Evolutionary conservation across 2,888 invertebrate species (phyloP).

Genomic region (Cynaeus angustus): DNA sequence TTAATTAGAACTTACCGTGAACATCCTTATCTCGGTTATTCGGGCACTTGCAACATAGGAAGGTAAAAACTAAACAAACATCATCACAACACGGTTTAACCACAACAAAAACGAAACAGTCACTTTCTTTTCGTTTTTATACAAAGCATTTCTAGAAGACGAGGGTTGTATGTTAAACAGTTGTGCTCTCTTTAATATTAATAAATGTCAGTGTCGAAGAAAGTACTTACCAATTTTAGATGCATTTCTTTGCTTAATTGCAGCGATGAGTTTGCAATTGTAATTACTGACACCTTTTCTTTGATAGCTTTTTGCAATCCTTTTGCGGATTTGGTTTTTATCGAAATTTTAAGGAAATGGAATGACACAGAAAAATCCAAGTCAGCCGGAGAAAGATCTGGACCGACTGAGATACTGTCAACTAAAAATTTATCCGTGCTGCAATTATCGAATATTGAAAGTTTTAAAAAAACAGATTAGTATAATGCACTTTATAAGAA

Average conservation of each 20-base stretch:
- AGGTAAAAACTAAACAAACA: conserved; percentile 51
- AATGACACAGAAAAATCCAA: conserved; percentile 21
- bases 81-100: conserved; percentile 57
- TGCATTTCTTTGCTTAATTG: conserved; percentile 58
- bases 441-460: no score
- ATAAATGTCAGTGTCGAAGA: conserved; percentile 63
- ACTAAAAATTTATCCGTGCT: no score
- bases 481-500: no score
- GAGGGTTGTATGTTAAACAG: conserved; percentile 65
- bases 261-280: conserved; percentile 40
- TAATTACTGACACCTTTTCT: conserved; percentile 43
- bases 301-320: conserved; percentile 33
- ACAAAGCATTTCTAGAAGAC: conserved; percentile 60
- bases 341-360: conserved; percentile 19
- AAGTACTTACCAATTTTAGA: conserved; percentile 64
- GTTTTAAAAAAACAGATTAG: no score
- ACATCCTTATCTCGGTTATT: conserved; percentile 49
- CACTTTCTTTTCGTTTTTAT: conserved; percentile 69
- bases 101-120: conserved; percentile 61
- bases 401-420: no score
- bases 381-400: no score
- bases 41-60: conserved; percentile 35
- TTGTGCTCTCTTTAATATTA: conserved; percentile 61
- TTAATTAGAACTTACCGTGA: conserved; percentile 49
- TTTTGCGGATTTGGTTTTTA: conserved; percentile 27